These are phyloP conservation scores for Bovichtus variegatus DNA, from an alignment of 2,797 vertebrate species.

Conservation along the genomic window DNA sequence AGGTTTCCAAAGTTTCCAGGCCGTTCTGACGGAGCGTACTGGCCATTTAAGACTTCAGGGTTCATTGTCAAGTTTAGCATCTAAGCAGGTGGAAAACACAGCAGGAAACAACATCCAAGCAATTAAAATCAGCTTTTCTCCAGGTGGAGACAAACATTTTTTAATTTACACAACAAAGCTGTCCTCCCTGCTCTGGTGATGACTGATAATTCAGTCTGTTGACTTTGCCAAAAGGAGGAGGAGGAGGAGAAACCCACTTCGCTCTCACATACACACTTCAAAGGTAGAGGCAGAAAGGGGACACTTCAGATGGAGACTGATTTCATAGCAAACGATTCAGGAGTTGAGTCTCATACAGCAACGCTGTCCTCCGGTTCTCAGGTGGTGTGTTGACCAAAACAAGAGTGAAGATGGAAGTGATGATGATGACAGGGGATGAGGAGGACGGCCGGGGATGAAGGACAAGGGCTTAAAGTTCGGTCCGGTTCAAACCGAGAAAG, in stretches of 20 bases:
- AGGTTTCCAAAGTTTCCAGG: background rate
- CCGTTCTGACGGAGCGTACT: background rate
- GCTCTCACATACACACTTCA: slow-evolving; percentile 12
- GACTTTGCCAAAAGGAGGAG: background rate
- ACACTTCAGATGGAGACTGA: background rate
- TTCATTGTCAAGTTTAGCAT: background rate
- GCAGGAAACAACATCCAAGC: background rate
- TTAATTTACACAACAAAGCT: slow-evolving; percentile 15
- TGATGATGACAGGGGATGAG: slow-evolving; percentile 9
- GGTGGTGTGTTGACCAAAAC: slow-evolving; percentile 5
- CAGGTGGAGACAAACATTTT: background rate
- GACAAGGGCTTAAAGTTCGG: slow-evolving; percentile 38
- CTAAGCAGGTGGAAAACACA: background rate
- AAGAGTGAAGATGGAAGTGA: slow-evolving; percentile 5
- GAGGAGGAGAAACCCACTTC: slow-evolving; percentile 32
- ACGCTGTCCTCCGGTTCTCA: background rate
- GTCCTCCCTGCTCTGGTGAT: background rate
- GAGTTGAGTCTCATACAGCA: slow-evolving; percentile 2
- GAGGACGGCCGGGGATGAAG: slow-evolving; percentile 9
- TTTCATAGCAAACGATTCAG: slow-evolving; percentile 24
- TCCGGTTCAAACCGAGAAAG: background rate
- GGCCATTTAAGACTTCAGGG: background rate
- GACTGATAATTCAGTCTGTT: background rate
- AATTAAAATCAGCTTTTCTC: slow-evolving; percentile 11
- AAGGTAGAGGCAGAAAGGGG: slow-evolving; percentile 22